Conservation (phyloP, 2,888 invertebrate species). For the Cecidostiba fungosa region DNA sequence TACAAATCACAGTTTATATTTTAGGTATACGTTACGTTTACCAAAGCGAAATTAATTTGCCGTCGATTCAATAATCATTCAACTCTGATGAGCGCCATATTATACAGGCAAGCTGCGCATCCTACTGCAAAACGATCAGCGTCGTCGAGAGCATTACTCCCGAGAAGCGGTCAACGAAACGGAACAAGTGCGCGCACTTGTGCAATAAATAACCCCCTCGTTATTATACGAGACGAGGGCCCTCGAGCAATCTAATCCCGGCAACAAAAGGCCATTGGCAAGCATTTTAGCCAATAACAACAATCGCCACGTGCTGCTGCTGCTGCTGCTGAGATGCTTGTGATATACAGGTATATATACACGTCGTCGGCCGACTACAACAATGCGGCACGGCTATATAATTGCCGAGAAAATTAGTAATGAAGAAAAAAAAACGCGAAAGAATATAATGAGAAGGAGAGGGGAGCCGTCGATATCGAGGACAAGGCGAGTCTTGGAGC, state of each 20-base stretch:
- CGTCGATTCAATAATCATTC: too few species aligned
- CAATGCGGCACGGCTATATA: conserved; percentile 40
- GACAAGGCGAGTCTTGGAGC: conserved; percentile 59
- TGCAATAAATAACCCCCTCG: conserved; percentile 17
- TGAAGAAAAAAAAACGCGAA: conserved; percentile 30
- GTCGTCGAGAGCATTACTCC: not conserved
- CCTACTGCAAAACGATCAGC: conserved; percentile 2
- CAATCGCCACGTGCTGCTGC: conserved; percentile 4
- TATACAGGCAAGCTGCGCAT: too few species aligned
- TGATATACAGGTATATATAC: too few species aligned
- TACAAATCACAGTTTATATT: too few species aligned
- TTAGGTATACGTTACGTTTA: too few species aligned
- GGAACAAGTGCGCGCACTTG: conserved; percentile 32
- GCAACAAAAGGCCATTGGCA: conserved; percentile 52
- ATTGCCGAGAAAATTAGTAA: conserved; percentile 29
- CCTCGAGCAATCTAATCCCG: not conserved
- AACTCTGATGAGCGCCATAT: too few species aligned
- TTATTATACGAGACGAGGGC: not conserved
- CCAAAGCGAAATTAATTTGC: too few species aligned
- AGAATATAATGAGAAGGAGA: not conserved
- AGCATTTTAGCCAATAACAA: conserved; percentile 35
- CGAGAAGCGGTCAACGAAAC: conserved; percentile 41
- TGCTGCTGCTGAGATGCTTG: too few species aligned
- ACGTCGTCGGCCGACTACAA: conserved; percentile 33
- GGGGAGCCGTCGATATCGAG: conserved; percentile 48